Conservation (phyloP, 2,797 vertebrate species). For the Pseudochirops cupreus region DNA sequence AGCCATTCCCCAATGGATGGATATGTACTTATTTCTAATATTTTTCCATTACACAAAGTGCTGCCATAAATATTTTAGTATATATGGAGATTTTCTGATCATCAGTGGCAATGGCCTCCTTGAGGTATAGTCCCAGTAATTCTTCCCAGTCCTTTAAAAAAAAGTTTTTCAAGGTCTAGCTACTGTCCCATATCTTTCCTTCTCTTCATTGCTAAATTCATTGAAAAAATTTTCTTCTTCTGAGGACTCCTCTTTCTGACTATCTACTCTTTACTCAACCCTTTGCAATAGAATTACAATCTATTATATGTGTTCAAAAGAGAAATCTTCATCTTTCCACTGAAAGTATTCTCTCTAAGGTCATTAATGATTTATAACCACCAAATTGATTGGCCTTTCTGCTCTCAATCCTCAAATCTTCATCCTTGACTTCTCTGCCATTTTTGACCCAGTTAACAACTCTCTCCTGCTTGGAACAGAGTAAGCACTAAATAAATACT, state of each 20-base stretch:
- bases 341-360: neutral
- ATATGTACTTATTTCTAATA: neutral
- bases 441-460: neutral
- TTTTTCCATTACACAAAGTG: neutral
- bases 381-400: neutral
- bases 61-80: neutral
- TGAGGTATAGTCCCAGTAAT: neutral
- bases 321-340: neutral
- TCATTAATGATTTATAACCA: neutral
- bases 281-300: neutral
- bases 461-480: neutral
- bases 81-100: neutral
- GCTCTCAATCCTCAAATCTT: neutral
- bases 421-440: neutral
- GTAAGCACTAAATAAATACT: neutral
- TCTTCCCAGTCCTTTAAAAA: neutral
- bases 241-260: neutral
- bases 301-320: neutral
- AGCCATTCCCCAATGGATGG: neutral
- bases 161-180: neutral
- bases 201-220: neutral
- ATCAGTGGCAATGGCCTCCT: neutral
- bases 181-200: neutral
- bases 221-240: neutral
- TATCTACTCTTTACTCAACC: neutral